Evolutionary conservation across 2,797 vertebrate species (phyloP), one percentile per base, ranked within the genome.

Genomic region (Bovichtus variegatus): DNA sequence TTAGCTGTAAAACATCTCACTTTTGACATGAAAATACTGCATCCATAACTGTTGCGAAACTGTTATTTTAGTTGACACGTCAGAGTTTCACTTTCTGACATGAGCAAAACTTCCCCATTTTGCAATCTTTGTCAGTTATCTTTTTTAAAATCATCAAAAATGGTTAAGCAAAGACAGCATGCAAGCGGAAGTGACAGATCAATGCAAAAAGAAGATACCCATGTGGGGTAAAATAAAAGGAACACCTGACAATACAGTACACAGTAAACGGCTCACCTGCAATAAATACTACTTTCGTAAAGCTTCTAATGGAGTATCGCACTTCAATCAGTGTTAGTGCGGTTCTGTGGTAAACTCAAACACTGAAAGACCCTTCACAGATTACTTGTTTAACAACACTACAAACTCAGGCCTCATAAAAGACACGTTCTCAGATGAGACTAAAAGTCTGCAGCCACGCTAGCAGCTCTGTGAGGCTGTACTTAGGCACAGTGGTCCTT

Each of bases 11-110:
- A 78, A 69, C 12, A 29, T 80, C 41, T 81, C 6, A 51, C 59
- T 78, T 78, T 68, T 85, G n/a, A 44, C 10, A 44, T 72, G 57
- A 43, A 73, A 41, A 60, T 27, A 5, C n/a, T 41, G n/a, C 11
- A 47, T 13, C 41, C 9, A 29, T 23, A 31, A 67, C 15, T 23
- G 4, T n/a, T 27, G 23, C 25, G 31, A 44, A 27, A 25, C 41
- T 27, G 34, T 25, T n/a, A 49, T 36, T 44, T 43, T 44, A 38
- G 23, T 16, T 21, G 2, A 36, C 67, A 38, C 23, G 8, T 41
- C 27, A 64, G 18, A 47, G 9, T 9, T 74, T 62, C 31, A 41
- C 25, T 71, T 58, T 34, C 23, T 29, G 51, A 63, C 38, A 36
- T 11, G 9, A 49, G 16, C 29, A 34, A 25, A 60, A 60, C 29